Evolutionary conservation across 2,797 vertebrate genomes (phyloP).

Genomic region (Podarcis lilfordi): DNA sequence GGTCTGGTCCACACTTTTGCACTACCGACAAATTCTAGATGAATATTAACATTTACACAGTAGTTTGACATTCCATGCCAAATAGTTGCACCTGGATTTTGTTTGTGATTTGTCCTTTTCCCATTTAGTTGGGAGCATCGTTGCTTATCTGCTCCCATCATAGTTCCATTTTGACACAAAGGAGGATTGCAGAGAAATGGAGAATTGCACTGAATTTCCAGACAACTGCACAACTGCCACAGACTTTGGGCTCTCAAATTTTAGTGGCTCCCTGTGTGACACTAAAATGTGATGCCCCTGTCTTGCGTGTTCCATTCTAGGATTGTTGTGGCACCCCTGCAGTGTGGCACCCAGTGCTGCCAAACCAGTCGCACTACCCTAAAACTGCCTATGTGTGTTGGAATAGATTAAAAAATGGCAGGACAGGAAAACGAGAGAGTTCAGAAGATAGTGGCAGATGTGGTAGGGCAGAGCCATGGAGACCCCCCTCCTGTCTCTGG

Average conservation of each 20-base stretch:
- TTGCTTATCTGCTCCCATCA: not conserved
- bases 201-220: not conserved
- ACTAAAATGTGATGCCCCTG: too few species aligned
- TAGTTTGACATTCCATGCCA: not conserved
- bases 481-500: too few species aligned
- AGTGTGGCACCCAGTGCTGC: too few species aligned
- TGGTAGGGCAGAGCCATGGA: too few species aligned
- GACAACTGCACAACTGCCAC: not conserved
- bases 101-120: not conserved
- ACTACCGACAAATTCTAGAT: not conserved
- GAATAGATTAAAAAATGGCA: too few species aligned
- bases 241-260: not conserved
- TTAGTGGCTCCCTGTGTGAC: too few species aligned
- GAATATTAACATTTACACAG: not conserved
- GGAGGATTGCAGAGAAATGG: not conserved
- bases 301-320: too few species aligned
- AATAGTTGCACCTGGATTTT: not conserved
- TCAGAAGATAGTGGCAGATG: too few species aligned
- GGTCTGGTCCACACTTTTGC: conserved; percentile 7
- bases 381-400: too few species aligned
- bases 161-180: not conserved
- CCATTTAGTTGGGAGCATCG: not conserved
- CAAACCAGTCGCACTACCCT: too few species aligned
- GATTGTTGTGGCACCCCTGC: too few species aligned
- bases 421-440: too few species aligned